Conservation (phyloP, 2,888 invertebrate species). For the Cephonodes hylas region DNA sequence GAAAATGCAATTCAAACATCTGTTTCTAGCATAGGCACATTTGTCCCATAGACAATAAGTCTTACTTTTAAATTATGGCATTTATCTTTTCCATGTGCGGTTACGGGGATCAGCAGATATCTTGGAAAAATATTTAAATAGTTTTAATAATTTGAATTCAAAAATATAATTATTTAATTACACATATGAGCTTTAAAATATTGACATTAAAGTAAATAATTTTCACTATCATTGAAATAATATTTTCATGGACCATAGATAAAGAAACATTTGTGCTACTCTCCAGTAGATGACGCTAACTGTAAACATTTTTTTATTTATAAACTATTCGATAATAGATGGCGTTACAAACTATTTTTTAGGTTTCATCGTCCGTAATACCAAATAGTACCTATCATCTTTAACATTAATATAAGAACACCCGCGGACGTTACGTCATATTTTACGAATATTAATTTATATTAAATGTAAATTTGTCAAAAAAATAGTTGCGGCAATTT, state of each 20-base stretch:
- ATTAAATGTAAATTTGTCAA: too few relatives aligned
- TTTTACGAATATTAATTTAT: too few relatives aligned
- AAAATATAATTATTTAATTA: too few relatives aligned
- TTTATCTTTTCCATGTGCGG: neutral
- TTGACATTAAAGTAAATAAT: neutral
- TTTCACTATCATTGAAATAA: neutral
- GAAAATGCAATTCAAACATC: conserved; percentile 7
- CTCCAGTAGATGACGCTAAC: neutral
- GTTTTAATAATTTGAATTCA: too few relatives aligned
- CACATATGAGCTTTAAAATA: too few relatives aligned
- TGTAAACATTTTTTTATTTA: neutral
- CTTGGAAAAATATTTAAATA: too few relatives aligned
- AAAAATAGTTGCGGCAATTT: too few relatives aligned
- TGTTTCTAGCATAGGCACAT: neutral
- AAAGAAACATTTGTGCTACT: neutral
- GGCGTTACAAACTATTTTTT: conserved; percentile 21
- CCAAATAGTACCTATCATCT: too few relatives aligned
- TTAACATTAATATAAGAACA: too few relatives aligned
- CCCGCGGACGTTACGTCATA: too few relatives aligned
- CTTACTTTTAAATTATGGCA: neutral
- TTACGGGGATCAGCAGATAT: too few relatives aligned
- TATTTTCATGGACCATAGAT: neutral
- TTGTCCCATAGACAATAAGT: neutral
- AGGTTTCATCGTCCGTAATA: too few relatives aligned
- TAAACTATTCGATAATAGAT: conserved; percentile 28